Base-by-base conservation (phyloP, 2,797 vertebrate species). In the Microctenopoma steveboyesi region DNA sequence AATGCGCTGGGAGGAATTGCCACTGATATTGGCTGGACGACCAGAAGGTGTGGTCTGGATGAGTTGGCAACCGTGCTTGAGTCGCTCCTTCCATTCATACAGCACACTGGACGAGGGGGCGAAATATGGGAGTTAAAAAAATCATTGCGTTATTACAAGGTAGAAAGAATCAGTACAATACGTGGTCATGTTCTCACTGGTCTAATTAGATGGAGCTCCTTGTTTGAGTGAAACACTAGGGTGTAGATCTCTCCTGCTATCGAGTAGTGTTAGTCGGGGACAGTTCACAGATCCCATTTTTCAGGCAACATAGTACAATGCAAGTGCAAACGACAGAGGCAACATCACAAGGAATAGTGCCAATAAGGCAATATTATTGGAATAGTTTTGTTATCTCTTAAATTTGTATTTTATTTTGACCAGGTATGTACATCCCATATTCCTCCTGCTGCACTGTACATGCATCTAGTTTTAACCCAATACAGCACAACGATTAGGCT, bases 51-150 rank as follows among this genome's bases (percentile, higher is more conserved):
- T 98, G 82, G 78, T 94, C 77, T 97, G 95, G 85, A 98, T 96
- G 79, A 98, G 93, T 78, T 97, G 95, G 90, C 97, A 98, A 49
- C 96, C 97, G 73, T 94, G 96, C 84, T 96, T 98, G 52, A 98
- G 91, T 18, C 96, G 92, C 82, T 98, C 97, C 79, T 98, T 98
- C 93, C 96, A 97, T 83, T 98, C 96, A n/a, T 96, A 97, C 62
- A 98, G 89, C 74, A 97, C 96, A 25, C 97, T 98, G 53, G 12
- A 15, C 4, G 69, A 15, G 18, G 59, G 14, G 40, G 47, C 13
- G 64, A 4, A 58, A 30, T 8, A 27, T 1, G 6, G 35, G 25
- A 10, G 51, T 55, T 25, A 76, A 69, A 49, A 62, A 72, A 51
- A 47, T 51, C n/a, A 7, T 1, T 2, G 48, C 42, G 50, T n/a